Evolutionary conservation across 2,113 vertebrate genomes (phyloP).

Genomic region (Oxyruncus cristatus): DNA sequence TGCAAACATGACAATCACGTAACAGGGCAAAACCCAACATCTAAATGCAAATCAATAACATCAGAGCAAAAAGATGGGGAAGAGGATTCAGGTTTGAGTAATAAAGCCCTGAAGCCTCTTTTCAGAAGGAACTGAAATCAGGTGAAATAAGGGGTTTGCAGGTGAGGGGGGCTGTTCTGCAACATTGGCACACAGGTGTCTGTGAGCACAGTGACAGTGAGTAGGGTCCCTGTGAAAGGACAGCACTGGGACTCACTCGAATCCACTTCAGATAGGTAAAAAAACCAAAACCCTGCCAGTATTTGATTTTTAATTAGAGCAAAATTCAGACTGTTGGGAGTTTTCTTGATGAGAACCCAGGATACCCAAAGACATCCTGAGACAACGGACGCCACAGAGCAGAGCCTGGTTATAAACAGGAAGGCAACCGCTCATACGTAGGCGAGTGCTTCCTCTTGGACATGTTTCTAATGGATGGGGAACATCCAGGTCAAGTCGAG

Average conservation of each 20-base stretch:
- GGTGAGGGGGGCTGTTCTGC: neutral
- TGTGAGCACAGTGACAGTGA: neutral
- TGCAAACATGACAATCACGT: neutral
- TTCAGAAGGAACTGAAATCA: neutral
- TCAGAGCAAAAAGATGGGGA: neutral
- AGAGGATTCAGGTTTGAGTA: neutral
- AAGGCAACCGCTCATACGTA: neutral
- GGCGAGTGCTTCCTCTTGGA: neutral
- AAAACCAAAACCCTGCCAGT: fast-evolving
- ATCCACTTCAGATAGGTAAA: fast-evolving
- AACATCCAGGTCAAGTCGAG: neutral
- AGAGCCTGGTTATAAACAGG: slow-evolving; percentile 14
- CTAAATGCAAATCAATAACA: neutral
- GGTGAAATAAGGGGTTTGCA: neutral
- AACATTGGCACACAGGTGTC: fast-evolving
- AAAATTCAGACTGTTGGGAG: neutral
- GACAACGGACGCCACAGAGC: neutral
- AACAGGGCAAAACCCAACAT: neutral
- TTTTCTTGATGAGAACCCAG: neutral
- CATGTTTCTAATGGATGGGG: neutral
- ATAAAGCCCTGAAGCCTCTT: neutral
- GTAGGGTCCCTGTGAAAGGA: fast-evolving
- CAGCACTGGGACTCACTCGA: fast-evolving
- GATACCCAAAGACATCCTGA: neutral
- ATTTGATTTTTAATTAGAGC: neutral